A percentile compares a stretch with the other conserved stretches of the same genome.
Conservation (phyloP, 2,797 vertebrate genomes). For the Ctenopoma kingsleyae region DNA sequence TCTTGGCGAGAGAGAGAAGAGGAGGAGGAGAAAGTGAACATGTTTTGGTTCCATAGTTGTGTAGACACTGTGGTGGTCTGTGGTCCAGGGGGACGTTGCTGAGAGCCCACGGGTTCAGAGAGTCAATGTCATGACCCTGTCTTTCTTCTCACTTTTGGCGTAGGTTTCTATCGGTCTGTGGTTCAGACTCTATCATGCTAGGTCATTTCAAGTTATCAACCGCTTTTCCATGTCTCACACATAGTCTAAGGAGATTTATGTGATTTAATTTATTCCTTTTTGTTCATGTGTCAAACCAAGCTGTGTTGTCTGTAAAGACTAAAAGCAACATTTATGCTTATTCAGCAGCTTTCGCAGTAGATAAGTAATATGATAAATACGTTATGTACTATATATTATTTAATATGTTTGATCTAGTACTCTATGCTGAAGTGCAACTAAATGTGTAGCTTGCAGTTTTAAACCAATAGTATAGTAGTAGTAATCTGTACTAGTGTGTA, state of each 20-base stretch:
- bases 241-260: neutral
- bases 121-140: slow-evolving; percentile 29
- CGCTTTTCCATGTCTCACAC: neutral
- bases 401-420: neutral
- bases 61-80: neutral
- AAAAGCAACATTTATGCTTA: neutral
- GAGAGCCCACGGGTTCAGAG: slow-evolving; percentile 21
- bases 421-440: neutral
- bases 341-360: neutral
- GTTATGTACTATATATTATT: neutral
- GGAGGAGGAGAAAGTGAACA: slow-evolving; percentile 9
- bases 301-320: neutral
- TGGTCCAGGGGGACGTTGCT: neutral
- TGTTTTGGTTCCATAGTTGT: slow-evolving; percentile 1
- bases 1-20: neutral
- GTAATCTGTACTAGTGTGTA: too few relatives aligned
- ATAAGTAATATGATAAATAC: slow-evolving; percentile 11
- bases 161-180: slow-evolving; percentile 14
- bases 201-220: slow-evolving; percentile 2
- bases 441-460: neutral
- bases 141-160: slow-evolving; percentile 12
- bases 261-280: neutral
- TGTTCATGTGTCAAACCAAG: neutral
- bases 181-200: neutral
- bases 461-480: too few relatives aligned